These are phyloP conservation scores for Ichneumoninae sp. DNA, from an alignment of 2,888 invertebrate species.

Conservation along the genomic window DNA sequence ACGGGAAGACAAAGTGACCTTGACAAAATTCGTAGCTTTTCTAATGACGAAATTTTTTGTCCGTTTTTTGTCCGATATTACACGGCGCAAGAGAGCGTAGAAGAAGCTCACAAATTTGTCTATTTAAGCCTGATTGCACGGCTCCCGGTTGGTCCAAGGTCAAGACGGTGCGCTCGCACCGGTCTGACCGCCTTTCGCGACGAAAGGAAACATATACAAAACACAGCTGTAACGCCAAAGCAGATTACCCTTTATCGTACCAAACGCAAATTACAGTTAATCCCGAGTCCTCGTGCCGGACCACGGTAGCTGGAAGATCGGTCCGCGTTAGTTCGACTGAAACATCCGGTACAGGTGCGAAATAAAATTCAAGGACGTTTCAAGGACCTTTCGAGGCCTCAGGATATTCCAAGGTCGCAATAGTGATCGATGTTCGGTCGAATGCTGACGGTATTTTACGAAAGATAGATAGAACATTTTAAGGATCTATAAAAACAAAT, in stretches of 20 bases:
- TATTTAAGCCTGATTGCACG: slow-evolving; percentile 30
- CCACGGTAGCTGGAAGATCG: background rate
- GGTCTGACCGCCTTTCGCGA: slow-evolving; percentile 23
- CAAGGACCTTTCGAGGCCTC: background rate
- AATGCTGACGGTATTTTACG: too few relatives aligned
- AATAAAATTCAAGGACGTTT: background rate
- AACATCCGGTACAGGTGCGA: background rate
- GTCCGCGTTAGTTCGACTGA: background rate
- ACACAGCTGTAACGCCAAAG: background rate
- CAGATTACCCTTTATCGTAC: slow-evolving; percentile 17
- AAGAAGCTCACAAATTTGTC: slow-evolving; percentile 13
- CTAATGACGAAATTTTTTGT: background rate
- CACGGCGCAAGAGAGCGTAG: background rate
- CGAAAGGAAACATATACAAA: background rate
- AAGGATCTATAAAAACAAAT: background rate
- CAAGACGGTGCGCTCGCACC: slow-evolving; percentile 11
- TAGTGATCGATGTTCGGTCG: too few relatives aligned
- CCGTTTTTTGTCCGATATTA: background rate
- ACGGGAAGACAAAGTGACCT: background rate
- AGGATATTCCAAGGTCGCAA: background rate
- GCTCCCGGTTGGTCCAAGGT: slow-evolving; percentile 41
- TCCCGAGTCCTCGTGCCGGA: background rate
- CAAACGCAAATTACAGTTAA: slow-evolving; percentile 24
- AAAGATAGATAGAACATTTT: background rate
- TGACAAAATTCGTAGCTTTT: background rate